Conservation (phyloP, 2,797 vertebrate species). For the Apodemus agrarius region DNA sequence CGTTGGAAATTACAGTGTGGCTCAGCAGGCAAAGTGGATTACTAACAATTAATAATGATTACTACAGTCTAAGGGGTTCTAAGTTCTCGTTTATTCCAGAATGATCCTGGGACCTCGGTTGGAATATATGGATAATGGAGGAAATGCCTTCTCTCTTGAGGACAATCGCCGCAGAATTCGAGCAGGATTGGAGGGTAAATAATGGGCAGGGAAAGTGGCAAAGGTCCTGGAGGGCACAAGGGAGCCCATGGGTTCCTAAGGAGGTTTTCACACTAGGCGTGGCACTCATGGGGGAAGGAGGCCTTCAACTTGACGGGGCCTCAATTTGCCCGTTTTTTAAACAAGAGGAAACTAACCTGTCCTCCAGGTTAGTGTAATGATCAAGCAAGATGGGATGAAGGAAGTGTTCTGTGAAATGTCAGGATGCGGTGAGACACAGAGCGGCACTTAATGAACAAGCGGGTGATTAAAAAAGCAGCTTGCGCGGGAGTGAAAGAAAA, state of each 20-base stretch:
- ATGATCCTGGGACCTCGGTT: conserved; percentile 51
- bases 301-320: background rate
- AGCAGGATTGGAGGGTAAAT: background rate
- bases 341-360: background rate
- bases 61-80: conserved; percentile 53
- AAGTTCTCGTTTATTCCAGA: conserved; percentile 68
- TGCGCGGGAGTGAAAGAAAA: background rate
- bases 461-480: background rate
- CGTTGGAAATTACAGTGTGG: conserved; percentile 73
- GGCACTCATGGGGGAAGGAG: accelerated
- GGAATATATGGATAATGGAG: conserved; percentile 38
- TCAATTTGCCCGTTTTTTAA: background rate
- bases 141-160: conserved; percentile 29
- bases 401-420: background rate
- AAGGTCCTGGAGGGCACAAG: background rate
- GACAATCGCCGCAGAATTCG: conserved; percentile 21
- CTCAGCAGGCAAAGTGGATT: conserved; percentile 69
- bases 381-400: background rate
- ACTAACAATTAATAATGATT: conserved; percentile 73
- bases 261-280: background rate
- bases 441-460: background rate
- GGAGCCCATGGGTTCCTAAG: background rate
- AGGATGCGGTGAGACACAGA: background rate
- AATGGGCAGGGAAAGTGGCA: background rate
- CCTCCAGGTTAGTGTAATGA: background rate